Base-by-base conservation (phyloP, 2,113 vertebrate species). In the Notechis scutatus region DNA sequence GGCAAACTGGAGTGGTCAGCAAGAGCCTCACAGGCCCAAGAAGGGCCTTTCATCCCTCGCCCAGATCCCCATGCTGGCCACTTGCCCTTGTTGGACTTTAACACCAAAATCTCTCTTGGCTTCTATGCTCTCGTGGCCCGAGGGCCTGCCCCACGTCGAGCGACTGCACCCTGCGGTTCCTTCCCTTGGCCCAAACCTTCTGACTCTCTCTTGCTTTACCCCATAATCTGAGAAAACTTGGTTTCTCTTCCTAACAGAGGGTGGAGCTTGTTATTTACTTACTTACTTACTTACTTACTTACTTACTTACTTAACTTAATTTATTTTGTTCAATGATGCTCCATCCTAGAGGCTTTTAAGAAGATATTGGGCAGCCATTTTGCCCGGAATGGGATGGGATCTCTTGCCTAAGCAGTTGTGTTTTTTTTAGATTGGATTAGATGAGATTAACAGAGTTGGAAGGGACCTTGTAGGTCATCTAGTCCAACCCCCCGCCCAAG, bases 1-100 rank as follows among this genome's bases (percentile, higher is more conserved):
- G 96, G 92, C 6, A 95, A 94, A 6, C 18, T 1, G 14, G 7
- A 21, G 14, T 1, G 5, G 7, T 81, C 34, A 81, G 18, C 15
- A 69, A 15, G 29, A n/a, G 12, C 64, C 14, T 15, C 14, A 0
- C 15, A 1, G 2, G 5, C n/a, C n/a, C n/a, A 81, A 18, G 6
- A 21, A 39, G 34, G 6, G 69, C 1, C 34, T 39, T 18, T 81
- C 2, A 1, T 20, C 15, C n/a, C 15, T n/a, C 2, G 0, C 15
- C 23, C 50, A 34, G 26, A 24, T n/a, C 9, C 52, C n/a, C 50
- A 55, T 0, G 52, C 5, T 12, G 87, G 87, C 52, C 87, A 34
- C 5, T 20, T 20, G 29, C 18, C 26, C 85, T 47, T 4, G 2
- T 5, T 88, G 18, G 24, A 29, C 47, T 1, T n/a, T 10, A 2